Percentiles rank a stretch among this genome's conserved stretches.
Evolutionary conservation across 64 coral and sea anemone species (phyloP).

Genomic region (Astreopora myriophthalma): DNA sequence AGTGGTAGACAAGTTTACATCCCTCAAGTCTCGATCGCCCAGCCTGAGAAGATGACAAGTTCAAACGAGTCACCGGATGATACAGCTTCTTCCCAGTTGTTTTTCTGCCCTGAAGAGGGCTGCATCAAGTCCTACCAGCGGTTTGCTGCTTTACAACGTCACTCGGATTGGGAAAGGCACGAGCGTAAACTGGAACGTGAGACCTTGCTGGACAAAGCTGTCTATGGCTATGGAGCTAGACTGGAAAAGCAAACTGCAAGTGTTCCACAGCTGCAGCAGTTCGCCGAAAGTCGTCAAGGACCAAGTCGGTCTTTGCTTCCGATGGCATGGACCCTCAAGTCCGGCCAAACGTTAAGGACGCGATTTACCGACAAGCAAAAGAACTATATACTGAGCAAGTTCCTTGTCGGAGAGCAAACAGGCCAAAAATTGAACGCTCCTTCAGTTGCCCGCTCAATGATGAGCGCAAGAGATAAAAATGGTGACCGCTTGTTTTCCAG

Average conservation of each 20-base stretch:
- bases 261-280: slow-evolving; percentile 3
- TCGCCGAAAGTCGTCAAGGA: background rate
- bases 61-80: background rate
- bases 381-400: slow-evolving; percentile 12
- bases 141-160: slow-evolving; percentile 22
- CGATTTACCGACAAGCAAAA: slow-evolving; percentile 49
- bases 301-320: background rate
- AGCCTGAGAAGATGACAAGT: background rate
- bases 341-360: background rate
- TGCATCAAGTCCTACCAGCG: slow-evolving; percentile 43
- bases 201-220: slow-evolving; percentile 38
- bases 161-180: slow-evolving; percentile 42
- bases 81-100: background rate
- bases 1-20: background rate
- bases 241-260: background rate
- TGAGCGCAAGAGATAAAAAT: slow-evolving; percentile 26
- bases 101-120: slow-evolving; percentile 50
- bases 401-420: slow-evolving; percentile 4
- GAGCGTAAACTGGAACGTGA: slow-evolving; percentile 18
- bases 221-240: background rate
- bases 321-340: background rate
- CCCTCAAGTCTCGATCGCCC: background rate
- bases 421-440: slow-evolving; percentile 25
- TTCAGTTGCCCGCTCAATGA: slow-evolving; percentile 19
- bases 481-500: slow-evolving; percentile 12